Evolutionary conservation across 2,113 vertebrate genomes (phyloP).

Genomic region (Dromas ardeola): DNA sequence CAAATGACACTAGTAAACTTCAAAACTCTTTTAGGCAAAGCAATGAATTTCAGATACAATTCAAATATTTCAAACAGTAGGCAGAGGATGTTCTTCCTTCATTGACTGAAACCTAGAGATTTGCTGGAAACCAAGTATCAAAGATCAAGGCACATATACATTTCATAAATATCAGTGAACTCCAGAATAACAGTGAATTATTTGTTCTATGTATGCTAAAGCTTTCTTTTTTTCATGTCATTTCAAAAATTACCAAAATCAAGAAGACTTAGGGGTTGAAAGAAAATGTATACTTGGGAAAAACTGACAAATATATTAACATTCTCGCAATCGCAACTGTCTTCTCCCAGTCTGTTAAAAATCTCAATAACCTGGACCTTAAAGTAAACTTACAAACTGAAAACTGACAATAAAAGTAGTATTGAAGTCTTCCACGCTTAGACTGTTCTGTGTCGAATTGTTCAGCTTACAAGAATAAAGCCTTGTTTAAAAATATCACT

Average conservation of each 20-base stretch:
- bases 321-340: neutral
- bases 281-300: neutral
- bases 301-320: neutral
- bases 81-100: neutral
- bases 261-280: neutral
- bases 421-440: neutral
- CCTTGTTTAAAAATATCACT: neutral
- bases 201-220: neutral
- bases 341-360: neutral
- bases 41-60: constrained; percentile 12
- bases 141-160: neutral
- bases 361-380: neutral
- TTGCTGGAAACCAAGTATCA: neutral
- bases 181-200: neutral
- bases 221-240: neutral
- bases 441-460: neutral
- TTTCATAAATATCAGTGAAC: neutral
- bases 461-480: neutral
- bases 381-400: neutral
- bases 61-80: neutral
- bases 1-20: constrained; percentile 25
- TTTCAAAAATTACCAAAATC: neutral
- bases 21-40: neutral
- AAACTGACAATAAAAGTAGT: neutral
- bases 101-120: constrained; percentile 15